Evolutionary conservation across 2,797 vertebrate species (phyloP), one percentile per base, ranked within the genome.

Genomic region (Carapus acus): DNA sequence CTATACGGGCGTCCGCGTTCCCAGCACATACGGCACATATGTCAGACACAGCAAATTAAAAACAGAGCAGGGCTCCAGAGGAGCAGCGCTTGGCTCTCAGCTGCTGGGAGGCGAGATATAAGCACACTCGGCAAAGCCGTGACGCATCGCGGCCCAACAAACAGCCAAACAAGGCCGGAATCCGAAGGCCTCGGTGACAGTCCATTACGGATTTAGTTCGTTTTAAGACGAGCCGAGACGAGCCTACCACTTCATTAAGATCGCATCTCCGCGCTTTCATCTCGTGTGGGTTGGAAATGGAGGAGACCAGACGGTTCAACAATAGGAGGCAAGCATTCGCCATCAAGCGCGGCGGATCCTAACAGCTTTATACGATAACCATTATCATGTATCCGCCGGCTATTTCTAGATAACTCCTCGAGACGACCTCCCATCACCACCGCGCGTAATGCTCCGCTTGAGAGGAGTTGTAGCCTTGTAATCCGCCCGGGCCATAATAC

Each of bases 401-500:
- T 79, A 82, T 81, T 84, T 81, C 61, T 54, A 85, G 84, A 88
- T 83, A 82, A 79, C 76, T 64, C 76, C 71, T 71, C 48, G 76
- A 83, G 81, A 81, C 78, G 73, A 72, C 71, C 41, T 82, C 72
- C 69, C 76, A 72, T 86, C 81, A 81, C 73, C 78, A 74, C 77
- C 71, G 61, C 73, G 79, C 63, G 82, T 82, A 86, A 84, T 77
- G 70, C 81, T 64, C 53, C 53, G 51, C 74, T 79, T 71, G 71
- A 83, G 74, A 68, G 49, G 63, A 78, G 79, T 70, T 80, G 74
- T 58, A 74, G 71, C 43, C 78, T 82, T 82, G 79, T 87, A 87
- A 87, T 88, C 86, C 76, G 59, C 80, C 76, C n/a, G 73, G 75
- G 69, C 74, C 56, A 76, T 80, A 87, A 85, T 84, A 85, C 73